phyloP scores from a whole-genome alignment of 2,797 vertebrate species.

The Leptoclinus maculatus region DNA sequence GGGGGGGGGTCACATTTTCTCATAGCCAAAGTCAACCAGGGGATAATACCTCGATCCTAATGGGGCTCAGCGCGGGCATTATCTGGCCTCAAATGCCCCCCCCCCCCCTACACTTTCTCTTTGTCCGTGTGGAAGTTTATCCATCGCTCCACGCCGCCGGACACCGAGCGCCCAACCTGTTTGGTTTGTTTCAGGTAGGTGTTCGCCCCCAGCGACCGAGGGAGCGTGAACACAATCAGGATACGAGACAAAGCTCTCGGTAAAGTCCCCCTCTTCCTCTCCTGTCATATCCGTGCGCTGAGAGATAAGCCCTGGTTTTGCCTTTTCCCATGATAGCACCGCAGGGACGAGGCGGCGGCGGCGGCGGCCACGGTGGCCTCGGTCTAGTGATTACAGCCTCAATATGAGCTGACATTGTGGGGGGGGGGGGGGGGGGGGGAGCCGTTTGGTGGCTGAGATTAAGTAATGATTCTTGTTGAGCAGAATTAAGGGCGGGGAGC shows the following conservation, averaged over 20 bases:
- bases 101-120: constrained; percentile 72
- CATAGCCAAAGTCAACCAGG: constrained; percentile 83
- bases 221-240: constrained; percentile 61
- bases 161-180: constrained; percentile 56
- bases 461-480: constrained; percentile 74
- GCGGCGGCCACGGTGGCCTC: constrained; percentile 46
- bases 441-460: constrained; percentile 57
- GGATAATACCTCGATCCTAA: constrained; percentile 84
- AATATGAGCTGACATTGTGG: constrained; percentile 56
- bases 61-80: constrained; percentile 82
- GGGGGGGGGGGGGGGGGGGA: constrained; percentile 48
- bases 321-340: constrained; percentile 71
- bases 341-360: constrained; percentile 40
- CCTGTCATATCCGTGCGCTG: constrained; percentile 59
- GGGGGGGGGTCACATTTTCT: constrained; percentile 70
- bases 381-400: constrained; percentile 67
- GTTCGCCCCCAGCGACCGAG: constrained; percentile 27
- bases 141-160: constrained; percentile 45
- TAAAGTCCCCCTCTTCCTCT: constrained; percentile 65
- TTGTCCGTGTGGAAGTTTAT: constrained; percentile 80
- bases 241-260: constrained; percentile 56
- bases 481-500: constrained; percentile 58
- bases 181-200: constrained; percentile 76
- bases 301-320: constrained; percentile 67
- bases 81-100: constrained; percentile 75